Percentiles rank a stretch among this genome's conserved stretches.
These are phyloP conservation scores for Listronotus oregonensis DNA, from an alignment of 1,140 invertebrate genomes.

Conservation along the genomic window DNA sequence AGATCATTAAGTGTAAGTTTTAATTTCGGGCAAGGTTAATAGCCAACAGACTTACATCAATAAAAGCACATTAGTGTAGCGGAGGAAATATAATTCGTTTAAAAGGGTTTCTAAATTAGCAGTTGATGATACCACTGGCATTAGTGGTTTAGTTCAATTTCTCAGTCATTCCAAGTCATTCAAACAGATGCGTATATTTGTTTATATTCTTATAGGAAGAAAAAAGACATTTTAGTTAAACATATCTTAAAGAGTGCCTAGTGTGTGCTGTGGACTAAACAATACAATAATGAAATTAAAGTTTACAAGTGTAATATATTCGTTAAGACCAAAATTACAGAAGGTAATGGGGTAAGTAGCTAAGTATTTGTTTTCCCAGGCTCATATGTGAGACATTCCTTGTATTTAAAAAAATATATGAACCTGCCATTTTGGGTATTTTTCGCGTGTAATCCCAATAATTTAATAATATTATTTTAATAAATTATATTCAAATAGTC, in stretches of 20 bases:
- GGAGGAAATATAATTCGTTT: conserved; percentile 53
- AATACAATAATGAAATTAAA: too few species aligned
- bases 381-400: too few species aligned
- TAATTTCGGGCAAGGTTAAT: conserved; percentile 23
- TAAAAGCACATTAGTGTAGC: conserved; percentile 53
- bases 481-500: too few species aligned
- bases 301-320: too few species aligned
- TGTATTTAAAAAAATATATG: too few species aligned
- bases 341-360: too few species aligned
- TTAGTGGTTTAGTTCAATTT: conserved; percentile 42
- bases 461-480: too few species aligned
- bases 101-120: conserved; percentile 55
- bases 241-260: neutral
- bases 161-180: conserved; percentile 50
- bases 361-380: too few species aligned
- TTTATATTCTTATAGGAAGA: neutral
- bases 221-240: neutral
- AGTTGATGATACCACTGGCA: conserved; percentile 53
- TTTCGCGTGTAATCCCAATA: too few species aligned
- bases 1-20: conserved; percentile 23
- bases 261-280: neutral
- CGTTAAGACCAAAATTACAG: too few species aligned
- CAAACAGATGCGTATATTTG: conserved; percentile 41
- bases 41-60: conserved; percentile 45
- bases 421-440: too few species aligned